Evolutionary conservation across 2,113 vertebrate species (phyloP).

Genomic region (Crocuta crocuta): DNA sequence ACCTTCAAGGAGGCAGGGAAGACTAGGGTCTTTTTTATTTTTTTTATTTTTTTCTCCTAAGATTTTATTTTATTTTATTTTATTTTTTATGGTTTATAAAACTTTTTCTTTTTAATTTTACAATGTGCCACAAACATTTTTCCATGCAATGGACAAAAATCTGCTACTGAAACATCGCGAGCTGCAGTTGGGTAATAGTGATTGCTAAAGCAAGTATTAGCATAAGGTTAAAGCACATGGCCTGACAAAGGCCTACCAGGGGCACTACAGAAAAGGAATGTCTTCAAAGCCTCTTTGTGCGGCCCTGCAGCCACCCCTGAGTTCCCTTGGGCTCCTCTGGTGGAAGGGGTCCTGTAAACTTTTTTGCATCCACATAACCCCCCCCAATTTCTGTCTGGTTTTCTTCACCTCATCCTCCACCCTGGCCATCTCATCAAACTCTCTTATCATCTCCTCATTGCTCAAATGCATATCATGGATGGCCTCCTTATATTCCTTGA

Average conservation of each 20-base stretch:
- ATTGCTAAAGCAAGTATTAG: constrained; percentile 38
- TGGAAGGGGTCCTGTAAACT: constrained; percentile 68
- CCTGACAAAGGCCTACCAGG: not conserved
- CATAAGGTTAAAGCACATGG: constrained; percentile 30
- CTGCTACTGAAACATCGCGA: not conserved
- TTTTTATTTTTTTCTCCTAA: not conserved
- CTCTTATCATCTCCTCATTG: constrained; percentile 65
- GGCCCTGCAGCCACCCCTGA: constrained; percentile 62
- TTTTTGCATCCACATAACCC: constrained; percentile 66
- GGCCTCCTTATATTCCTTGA: constrained; percentile 66
- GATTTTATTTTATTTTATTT: too few species aligned
- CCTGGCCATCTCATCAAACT: constrained; percentile 66
- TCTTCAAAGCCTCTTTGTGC: constrained; percentile 61
- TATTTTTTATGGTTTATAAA: constrained; percentile 25
- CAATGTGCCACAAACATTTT: constrained; percentile 49
- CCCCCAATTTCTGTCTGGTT: constrained; percentile 63
- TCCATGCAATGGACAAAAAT: constrained; percentile 51
- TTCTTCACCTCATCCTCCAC: constrained; percentile 66
- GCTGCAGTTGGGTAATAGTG: not conserved
- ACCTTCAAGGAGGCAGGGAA: not conserved
- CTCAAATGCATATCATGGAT: constrained; percentile 59
- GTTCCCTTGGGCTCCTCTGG: constrained; percentile 40
- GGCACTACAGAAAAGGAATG: constrained; percentile 59
- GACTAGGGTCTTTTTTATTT: not conserved
- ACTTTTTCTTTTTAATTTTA: constrained; percentile 49